A percentile compares a stretch with the other conserved stretches of the same genome.
phyloP scores from a whole-genome alignment of 1,140 invertebrate genomes.

The Trissolcus basalis region DNA sequence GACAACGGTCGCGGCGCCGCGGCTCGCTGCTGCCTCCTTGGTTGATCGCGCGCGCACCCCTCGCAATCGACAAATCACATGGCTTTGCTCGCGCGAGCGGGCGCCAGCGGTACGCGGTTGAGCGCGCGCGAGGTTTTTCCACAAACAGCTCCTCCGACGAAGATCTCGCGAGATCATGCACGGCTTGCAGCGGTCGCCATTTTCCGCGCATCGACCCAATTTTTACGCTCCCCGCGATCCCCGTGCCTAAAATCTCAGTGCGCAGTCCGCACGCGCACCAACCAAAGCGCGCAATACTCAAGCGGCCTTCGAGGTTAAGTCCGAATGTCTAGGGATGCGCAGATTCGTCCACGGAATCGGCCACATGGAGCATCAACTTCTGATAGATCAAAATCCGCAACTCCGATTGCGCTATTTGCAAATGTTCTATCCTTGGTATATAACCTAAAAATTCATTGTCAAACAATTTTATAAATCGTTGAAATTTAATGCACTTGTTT shows the following conservation, averaged over 20 bases:
- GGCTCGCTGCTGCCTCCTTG: neutral
- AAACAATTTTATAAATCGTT: no score
- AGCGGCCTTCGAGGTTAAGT: no score
- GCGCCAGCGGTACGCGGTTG: neutral
- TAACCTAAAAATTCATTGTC: no score
- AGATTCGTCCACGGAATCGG: no score
- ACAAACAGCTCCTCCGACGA: slow-evolving; percentile 1
- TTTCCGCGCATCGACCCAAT: slow-evolving; percentile 74
- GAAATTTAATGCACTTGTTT: no score
- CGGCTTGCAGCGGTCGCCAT: slow-evolving; percentile 67
- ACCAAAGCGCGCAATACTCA: neutral
- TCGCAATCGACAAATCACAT: slow-evolving; percentile 14
- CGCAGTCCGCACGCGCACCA: neutral
- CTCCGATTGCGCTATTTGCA: no score
- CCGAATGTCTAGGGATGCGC: no score
- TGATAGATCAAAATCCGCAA: no score
- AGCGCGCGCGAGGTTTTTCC: slow-evolving; percentile 8
- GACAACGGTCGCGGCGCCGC: slow-evolving; percentile 11
- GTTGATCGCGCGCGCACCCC: slow-evolving; percentile 16
- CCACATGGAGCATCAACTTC: no score
- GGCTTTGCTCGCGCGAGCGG: slow-evolving; percentile 13
- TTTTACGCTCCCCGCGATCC: slow-evolving; percentile 22
- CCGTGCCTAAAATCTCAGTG: neutral
- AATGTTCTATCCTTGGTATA: no score
- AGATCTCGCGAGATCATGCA: slow-evolving; percentile 49